Conservation (phyloP, 2,888 invertebrate genomes). For the Lamellibrachia columna region DNA sequence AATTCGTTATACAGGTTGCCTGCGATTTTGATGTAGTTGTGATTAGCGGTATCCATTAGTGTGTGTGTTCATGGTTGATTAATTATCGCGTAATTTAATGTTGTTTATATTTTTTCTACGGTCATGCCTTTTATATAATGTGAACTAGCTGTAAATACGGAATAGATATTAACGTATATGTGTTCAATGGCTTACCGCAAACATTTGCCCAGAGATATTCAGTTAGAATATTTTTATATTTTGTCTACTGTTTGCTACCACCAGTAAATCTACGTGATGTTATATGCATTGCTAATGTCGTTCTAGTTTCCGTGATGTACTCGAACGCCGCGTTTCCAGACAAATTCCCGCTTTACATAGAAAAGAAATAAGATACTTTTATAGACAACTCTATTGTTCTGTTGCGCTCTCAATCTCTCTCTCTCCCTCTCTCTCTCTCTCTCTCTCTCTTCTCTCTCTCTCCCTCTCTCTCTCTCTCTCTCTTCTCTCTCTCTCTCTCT, state of each 20-base stretch:
- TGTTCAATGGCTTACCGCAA: background rate
- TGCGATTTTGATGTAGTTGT: background rate
- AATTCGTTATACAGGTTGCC: background rate
- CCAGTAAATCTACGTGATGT: background rate
- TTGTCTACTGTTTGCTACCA: background rate
- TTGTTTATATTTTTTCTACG: slow-evolving; percentile 2
- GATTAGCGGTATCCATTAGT: background rate
- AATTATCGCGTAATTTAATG: background rate
- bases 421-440: no score
- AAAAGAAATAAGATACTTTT: background rate
- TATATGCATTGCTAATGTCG: background rate
- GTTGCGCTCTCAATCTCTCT: no score
- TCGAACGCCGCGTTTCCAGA: background rate
- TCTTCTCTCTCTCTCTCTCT: no score
- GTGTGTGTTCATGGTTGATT: background rate
- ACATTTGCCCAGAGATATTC: background rate
- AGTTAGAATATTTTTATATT: background rate
- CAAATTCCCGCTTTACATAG: background rate
- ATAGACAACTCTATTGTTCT: no score
- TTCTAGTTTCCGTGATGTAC: background rate
- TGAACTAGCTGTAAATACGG: slow-evolving; percentile 12
- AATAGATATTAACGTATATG: background rate
- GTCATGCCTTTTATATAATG: background rate
- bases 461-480: no score
- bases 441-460: no score